Percentiles rank a stretch among this genome's conserved stretches.
Conservation (phyloP, 2,888 invertebrate species). For the Scaptomyza caliginosa region DNA sequence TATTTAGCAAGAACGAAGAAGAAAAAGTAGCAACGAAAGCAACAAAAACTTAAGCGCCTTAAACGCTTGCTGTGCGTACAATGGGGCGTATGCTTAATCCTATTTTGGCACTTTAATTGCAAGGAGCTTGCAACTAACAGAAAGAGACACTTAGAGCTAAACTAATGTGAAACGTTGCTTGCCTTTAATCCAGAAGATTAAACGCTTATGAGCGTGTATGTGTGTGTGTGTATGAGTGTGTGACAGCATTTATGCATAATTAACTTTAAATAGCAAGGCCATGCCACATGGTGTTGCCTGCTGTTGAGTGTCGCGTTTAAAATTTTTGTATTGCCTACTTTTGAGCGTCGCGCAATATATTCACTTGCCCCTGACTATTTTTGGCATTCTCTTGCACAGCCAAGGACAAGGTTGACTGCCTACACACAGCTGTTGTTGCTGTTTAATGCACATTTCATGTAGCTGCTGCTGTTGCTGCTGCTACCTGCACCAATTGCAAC, state of each 20-base stretch:
- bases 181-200: constrained; percentile 34
- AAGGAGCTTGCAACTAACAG: constrained; percentile 13
- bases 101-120: constrained; percentile 71
- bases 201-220: not conserved
- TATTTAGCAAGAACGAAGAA: constrained; percentile 7
- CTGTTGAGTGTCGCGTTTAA: constrained; percentile 25
- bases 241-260: constrained; percentile 59
- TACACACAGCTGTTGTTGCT: constrained; percentile 15
- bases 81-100: constrained; percentile 72
- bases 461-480: not conserved
- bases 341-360: constrained; percentile 19
- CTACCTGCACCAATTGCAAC: constrained; percentile 47
- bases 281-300: constrained; percentile 41
- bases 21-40: not conserved
- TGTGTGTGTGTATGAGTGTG: constrained; percentile 4
- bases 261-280: constrained; percentile 63
- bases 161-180: constrained; percentile 45
- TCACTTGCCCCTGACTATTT: constrained; percentile 26
- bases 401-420: constrained; percentile 54
- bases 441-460: constrained; percentile 68
- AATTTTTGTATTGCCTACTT: constrained; percentile 39
- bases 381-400: constrained; percentile 17
- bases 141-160: constrained; percentile 7
- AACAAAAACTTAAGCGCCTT: constrained; percentile 57
- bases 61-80: constrained; percentile 53